Conservation (phyloP, 1,140 invertebrate species). For the Lepidurus apus region DNA sequence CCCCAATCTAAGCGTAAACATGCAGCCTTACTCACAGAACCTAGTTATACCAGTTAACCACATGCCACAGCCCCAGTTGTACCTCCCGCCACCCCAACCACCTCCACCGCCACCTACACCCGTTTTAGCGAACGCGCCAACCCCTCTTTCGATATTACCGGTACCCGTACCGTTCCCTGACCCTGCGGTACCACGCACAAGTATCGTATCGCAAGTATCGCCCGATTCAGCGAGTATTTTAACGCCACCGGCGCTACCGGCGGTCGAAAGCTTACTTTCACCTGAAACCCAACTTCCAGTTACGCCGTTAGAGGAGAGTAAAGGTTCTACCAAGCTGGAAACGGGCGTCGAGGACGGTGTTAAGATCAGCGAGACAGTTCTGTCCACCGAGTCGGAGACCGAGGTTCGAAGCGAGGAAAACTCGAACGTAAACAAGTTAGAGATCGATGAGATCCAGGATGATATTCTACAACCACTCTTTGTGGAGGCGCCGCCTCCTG, state of each 20-base stretch:
- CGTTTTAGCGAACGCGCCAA: neutral
- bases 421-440: neutral
- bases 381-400: too few relatives aligned
- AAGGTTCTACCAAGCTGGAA: neutral
- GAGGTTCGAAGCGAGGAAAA: neutral
- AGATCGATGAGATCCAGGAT: neutral
- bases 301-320: neutral
- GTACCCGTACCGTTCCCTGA: neutral
- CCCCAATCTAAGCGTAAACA: constrained; percentile 20
- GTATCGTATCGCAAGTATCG: neutral
- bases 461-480: neutral
- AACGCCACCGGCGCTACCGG: neutral
- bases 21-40: constrained; percentile 24
- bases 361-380: too few relatives aligned
- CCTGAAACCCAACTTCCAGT: neutral
- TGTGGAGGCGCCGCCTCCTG: constrained; percentile 23
- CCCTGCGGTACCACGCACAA: neutral
- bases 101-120: neutral
- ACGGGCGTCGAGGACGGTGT: too few relatives aligned
- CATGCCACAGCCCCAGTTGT: constrained; percentile 17
- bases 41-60: constrained; percentile 1
- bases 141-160: neutral
- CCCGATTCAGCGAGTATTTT: neutral
- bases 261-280: neutral
- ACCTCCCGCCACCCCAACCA: neutral